Conservation (phyloP, 2,888 invertebrate genomes). For the Tridacna crocea region DNA sequence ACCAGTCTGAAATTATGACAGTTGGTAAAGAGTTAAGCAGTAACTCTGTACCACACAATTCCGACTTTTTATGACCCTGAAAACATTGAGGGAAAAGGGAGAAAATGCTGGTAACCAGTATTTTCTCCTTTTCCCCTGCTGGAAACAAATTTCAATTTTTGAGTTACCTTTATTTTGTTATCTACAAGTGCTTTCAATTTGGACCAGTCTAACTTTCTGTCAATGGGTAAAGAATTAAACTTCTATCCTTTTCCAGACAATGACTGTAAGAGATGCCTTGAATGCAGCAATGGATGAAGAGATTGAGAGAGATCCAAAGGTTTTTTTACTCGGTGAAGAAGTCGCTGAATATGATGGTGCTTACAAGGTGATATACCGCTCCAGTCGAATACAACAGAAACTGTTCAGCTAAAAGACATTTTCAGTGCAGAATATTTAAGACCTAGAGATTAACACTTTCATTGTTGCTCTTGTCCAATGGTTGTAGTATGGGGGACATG, state of each 20-base stretch:
- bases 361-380: conserved; percentile 87
- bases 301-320: conserved; percentile 93
- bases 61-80: too few relatives aligned
- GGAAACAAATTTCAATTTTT: too few relatives aligned
- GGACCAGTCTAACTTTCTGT: too few relatives aligned
- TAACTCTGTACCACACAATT: too few relatives aligned
- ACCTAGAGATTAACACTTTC: neutral
- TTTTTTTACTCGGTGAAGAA: conserved; percentile 96
- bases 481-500: neutral
- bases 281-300: conserved; percentile 99
- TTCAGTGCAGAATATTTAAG: neutral
- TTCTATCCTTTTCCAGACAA: conserved; percentile 84
- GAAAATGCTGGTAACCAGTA: too few relatives aligned
- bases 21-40: too few relatives aligned
- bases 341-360: conserved; percentile 99
- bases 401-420: neutral
- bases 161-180: too few relatives aligned
- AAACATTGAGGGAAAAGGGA: too few relatives aligned
- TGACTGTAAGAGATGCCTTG: conserved; percentile 98
- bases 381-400: neutral
- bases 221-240: too few relatives aligned
- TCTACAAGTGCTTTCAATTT: too few relatives aligned
- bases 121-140: too few relatives aligned
- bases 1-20: too few relatives aligned
- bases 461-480: neutral